Percentiles rank a stretch among this genome's conserved stretches.
phyloP scores from a whole-genome alignment of 2,797 vertebrate genomes.

The Vultur gryphus region DNA sequence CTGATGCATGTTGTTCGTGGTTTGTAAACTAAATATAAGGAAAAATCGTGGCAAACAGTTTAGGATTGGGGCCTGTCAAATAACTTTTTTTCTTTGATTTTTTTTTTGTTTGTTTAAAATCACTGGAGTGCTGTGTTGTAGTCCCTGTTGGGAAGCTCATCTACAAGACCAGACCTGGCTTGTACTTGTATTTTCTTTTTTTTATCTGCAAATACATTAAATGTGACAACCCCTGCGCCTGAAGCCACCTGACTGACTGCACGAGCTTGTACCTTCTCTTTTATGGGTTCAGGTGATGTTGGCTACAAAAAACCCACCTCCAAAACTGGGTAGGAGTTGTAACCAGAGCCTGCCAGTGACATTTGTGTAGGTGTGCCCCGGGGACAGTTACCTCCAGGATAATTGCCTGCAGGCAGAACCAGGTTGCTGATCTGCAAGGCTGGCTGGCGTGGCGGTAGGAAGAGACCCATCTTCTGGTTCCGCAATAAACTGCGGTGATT shows the following conservation, averaged over 20 bases:
- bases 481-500: not conserved
- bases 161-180: not conserved
- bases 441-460: not conserved
- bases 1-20: accelerated
- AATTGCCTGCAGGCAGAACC: not conserved
- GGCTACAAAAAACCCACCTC: not conserved
- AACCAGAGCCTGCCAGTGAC: not conserved
- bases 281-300: not conserved
- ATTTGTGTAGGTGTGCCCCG: not conserved
- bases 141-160: not conserved
- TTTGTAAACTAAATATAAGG: not conserved
- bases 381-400: not conserved
- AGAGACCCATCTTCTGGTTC: not conserved
- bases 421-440: not conserved
- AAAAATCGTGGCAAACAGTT: accelerated
- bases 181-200: not conserved
- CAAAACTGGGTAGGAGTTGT: not conserved
- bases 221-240: not conserved
- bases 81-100: not conserved
- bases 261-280: not conserved
- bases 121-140: not conserved
- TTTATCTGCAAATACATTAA: not conserved
- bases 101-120: not conserved
- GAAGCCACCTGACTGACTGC: not conserved
- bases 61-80: not conserved